Evolutionary conservation across 2,113 vertebrate genomes (phyloP).

Genomic region (Lichenostomus cassidix): DNA sequence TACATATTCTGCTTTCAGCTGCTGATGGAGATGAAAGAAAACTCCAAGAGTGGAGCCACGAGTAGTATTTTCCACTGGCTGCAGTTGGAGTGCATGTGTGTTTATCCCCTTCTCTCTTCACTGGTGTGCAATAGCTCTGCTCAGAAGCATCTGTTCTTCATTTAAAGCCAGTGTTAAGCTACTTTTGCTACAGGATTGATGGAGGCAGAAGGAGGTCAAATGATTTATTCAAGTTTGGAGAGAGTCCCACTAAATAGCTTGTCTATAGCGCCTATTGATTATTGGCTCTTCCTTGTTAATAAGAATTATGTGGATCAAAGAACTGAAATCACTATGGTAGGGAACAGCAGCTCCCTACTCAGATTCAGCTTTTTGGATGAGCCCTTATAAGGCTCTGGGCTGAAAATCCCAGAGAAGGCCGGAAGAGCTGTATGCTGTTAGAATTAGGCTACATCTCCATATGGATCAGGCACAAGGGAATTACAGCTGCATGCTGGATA

Average conservation of each 20-base stretch:
- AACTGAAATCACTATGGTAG: background rate
- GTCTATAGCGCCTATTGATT: background rate
- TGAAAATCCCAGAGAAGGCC: background rate
- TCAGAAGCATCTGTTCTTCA: conserved; percentile 8
- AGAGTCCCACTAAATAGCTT: background rate
- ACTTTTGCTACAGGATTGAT: background rate
- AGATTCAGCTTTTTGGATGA: accelerated
- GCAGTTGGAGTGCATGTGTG: background rate
- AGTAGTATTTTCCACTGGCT: background rate
- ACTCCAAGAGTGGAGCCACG: background rate
- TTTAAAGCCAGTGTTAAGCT: background rate
- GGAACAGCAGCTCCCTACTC: background rate
- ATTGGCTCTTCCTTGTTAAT: background rate
- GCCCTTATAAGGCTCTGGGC: background rate
- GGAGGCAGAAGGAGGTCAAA: background rate
- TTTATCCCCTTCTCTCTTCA: background rate
- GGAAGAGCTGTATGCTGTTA: accelerated
- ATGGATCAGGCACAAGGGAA: background rate
- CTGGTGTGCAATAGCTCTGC: background rate
- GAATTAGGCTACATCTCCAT: background rate
- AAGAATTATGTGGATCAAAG: background rate
- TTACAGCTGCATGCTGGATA: background rate
- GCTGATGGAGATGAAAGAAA: background rate
- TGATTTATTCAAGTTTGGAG: background rate
- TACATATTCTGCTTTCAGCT: background rate